Percentiles rank a stretch among this genome's conserved stretches.
Conservation (phyloP, 2,888 invertebrate species). For the Euplexia lucipara region DNA sequence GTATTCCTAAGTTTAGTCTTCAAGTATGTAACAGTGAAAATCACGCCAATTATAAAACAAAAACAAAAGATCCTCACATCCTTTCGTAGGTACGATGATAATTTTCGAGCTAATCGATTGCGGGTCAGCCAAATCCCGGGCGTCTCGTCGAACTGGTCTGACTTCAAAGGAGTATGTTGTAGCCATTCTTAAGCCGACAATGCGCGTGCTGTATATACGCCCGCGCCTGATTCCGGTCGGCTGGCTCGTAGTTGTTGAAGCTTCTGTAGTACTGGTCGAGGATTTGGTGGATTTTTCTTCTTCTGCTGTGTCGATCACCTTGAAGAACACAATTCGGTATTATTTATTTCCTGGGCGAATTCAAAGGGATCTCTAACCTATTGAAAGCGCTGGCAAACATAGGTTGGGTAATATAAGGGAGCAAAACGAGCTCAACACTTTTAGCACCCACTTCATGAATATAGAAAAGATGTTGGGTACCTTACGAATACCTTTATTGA, state of each 20-base stretch:
- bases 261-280: slow-evolving; percentile 63
- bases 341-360: not conserved
- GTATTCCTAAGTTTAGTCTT: slow-evolving; percentile 1
- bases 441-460: too few relatives aligned
- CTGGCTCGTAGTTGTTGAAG: slow-evolving; percentile 69
- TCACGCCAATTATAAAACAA: not conserved
- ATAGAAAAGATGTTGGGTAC: too few relatives aligned
- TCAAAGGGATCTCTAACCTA: too few relatives aligned
- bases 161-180: slow-evolving; percentile 96
- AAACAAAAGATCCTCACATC: slow-evolving; percentile 92
- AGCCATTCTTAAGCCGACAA: slow-evolving; percentile 94
- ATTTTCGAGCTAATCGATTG: slow-evolving; percentile 92
- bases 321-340: slow-evolving; percentile 28
- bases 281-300: slow-evolving; percentile 74
- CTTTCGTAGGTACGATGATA: slow-evolving; percentile 95
- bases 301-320: slow-evolving; percentile 84
- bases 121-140: slow-evolving; percentile 88
- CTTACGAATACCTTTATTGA: too few relatives aligned
- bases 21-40: not conserved
- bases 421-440: too few relatives aligned
- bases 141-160: slow-evolving; percentile 90
- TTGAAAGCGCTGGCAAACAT: too few relatives aligned
- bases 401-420: too few relatives aligned
- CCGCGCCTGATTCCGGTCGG: slow-evolving; percentile 71
- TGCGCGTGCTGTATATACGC: slow-evolving; percentile 90